These are phyloP conservation scores for Sinotaia quadrata DNA, from an alignment of 2,888 invertebrate species.

Conservation along the genomic window DNA sequence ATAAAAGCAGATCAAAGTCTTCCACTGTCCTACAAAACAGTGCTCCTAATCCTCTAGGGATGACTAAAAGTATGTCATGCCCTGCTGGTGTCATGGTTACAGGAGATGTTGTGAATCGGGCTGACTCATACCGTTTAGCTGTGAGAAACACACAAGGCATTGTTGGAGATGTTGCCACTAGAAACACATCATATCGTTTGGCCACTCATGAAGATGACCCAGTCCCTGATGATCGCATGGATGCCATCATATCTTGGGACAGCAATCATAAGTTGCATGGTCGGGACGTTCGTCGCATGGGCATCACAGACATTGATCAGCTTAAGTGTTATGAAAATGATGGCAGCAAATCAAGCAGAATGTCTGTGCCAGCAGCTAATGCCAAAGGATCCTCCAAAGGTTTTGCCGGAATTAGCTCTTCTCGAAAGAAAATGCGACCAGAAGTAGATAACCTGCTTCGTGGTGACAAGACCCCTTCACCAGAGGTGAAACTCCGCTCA, in stretches of 20 bases:
- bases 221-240: constrained; percentile 37
- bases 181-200: constrained; percentile 58
- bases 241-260: constrained; percentile 42
- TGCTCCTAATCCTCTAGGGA: neutral
- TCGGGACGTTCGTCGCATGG: constrained; percentile 56
- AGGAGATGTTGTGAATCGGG: constrained; percentile 44
- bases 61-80: constrained; percentile 29
- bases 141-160: constrained; percentile 55
- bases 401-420: constrained; percentile 23
- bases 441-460: constrained; percentile 44
- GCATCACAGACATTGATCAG: constrained; percentile 63
- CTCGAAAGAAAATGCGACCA: constrained; percentile 40
- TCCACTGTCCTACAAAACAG: neutral
- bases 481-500: constrained; percentile 33
- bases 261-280: constrained; percentile 32
- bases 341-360: constrained; percentile 10
- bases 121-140: constrained; percentile 61
- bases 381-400: constrained; percentile 19
- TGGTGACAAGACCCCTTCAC: constrained; percentile 42
- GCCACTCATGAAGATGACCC: constrained; percentile 48
- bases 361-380: constrained; percentile 4
- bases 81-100: constrained; percentile 6
- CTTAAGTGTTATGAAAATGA: constrained; percentile 44
- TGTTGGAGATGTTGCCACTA: constrained; percentile 33
- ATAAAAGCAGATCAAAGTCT: constrained; percentile 4